phyloP scores from a whole-genome alignment of 2,888 invertebrate species.

The Caenorhabditis sinica region DNA sequence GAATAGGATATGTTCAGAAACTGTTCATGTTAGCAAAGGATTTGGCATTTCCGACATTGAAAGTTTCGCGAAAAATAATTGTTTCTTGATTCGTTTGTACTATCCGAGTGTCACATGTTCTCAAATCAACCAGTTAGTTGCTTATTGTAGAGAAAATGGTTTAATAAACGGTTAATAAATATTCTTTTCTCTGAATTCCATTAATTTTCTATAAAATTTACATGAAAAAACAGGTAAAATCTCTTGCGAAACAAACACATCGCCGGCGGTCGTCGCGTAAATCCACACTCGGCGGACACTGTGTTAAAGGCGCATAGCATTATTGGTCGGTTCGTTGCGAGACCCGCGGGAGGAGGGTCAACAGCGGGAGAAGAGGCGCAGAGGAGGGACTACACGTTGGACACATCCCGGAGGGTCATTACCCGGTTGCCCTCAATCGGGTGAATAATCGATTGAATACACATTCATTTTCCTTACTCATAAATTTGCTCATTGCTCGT shows the following conservation, averaged over 20 bases:
- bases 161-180: slow-evolving; percentile 60
- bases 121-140: slow-evolving; percentile 70
- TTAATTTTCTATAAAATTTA: not conserved
- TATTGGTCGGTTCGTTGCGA: slow-evolving; percentile 37
- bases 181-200: not conserved
- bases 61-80: slow-evolving; percentile 72
- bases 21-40: slow-evolving; percentile 64
- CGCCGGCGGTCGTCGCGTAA: not conserved
- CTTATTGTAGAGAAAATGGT: slow-evolving; percentile 68
- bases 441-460: slow-evolving; percentile 27
- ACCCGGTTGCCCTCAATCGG: slow-evolving; percentile 42
- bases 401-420: slow-evolving; percentile 34
- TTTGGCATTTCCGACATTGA: slow-evolving; percentile 71
- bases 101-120: slow-evolving; percentile 73
- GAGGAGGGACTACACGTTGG: slow-evolving; percentile 56
- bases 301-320: slow-evolving; percentile 58
- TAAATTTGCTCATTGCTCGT: too few relatives aligned
- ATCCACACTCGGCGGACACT: slow-evolving; percentile 8
- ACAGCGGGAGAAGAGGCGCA: not conserved
- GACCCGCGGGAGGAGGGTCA: slow-evolving; percentile 22
- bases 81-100: slow-evolving; percentile 70
- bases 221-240: not conserved
- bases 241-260: slow-evolving; percentile 22
- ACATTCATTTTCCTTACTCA: not conserved
- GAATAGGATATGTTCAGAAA: slow-evolving; percentile 62